Evolutionary conservation across 2,797 vertebrate genomes (phyloP).

Genomic region (Sandelia bainsii): DNA sequence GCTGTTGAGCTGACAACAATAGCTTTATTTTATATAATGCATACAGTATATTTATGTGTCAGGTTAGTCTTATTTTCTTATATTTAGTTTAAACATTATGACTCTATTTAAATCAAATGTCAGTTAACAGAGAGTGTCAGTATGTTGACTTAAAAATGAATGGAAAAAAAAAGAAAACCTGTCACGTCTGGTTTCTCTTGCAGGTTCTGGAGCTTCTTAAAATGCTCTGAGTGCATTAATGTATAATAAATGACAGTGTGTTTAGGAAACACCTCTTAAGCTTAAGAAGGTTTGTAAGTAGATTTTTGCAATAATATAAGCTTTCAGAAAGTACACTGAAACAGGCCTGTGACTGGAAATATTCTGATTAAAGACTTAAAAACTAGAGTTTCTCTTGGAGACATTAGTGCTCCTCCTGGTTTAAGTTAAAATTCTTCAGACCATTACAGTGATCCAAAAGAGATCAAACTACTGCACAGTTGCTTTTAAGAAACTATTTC

Average conservation of each 20-base stretch:
- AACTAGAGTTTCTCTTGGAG: not conserved
- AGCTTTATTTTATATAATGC: not conserved
- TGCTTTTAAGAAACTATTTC: not conserved
- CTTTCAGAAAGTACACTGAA: not conserved
- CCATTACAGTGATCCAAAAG: not conserved
- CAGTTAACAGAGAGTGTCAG: not conserved
- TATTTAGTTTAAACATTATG: not conserved
- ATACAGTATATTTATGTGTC: too few species aligned
- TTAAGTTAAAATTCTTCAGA: slow-evolving; percentile 4
- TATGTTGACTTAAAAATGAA: not conserved
- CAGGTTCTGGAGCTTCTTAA: not conserved
- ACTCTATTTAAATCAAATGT: not conserved
- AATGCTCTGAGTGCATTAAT: not conserved
- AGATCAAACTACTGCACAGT: not conserved
- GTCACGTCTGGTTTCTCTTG: too few species aligned
- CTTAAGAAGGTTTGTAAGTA: not conserved
- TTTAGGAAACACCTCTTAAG: too few species aligned
- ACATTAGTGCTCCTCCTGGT: not conserved
- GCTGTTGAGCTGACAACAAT: not conserved
- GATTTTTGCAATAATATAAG: not conserved
- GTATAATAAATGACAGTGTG: not conserved
- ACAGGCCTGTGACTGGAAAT: not conserved
- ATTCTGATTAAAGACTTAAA: not conserved
- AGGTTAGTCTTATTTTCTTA: not conserved
- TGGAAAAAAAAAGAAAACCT: not conserved